A percentile compares a stretch with the other conserved stretches of the same genome.
Conservation (phyloP, 37 sponge, comb jelly and placozoan genomes). For the Mnemiopsis leidyi region DNA sequence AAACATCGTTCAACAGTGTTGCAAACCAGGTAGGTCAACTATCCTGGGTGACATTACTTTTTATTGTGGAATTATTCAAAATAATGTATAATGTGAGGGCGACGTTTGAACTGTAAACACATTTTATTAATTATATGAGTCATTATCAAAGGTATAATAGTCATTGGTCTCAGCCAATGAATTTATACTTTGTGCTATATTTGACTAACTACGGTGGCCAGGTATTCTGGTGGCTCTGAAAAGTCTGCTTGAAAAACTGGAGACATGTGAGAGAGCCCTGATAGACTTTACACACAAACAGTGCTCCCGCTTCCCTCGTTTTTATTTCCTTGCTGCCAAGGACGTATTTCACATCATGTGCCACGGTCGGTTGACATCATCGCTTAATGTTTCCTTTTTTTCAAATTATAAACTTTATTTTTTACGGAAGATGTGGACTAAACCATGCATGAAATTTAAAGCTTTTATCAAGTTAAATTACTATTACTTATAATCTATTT, state of each 20-base stretch:
- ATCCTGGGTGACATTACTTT: no score
- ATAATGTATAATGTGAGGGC: no score
- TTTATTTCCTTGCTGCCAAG: conserved; percentile 38
- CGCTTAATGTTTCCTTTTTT: not conserved
- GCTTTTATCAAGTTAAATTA: no score
- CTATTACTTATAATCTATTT: not conserved
- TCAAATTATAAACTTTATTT: not conserved
- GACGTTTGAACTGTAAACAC: no score
- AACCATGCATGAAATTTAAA: no score
- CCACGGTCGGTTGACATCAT: conserved; percentile 4
- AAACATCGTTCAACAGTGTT: conserved; percentile 64
- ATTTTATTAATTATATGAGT: no score
- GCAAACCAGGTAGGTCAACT: conserved; percentile 26
- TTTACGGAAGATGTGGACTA: not conserved
- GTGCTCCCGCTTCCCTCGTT: conserved; percentile 29
- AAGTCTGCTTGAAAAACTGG: conserved; percentile 18
- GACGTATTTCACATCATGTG: conserved; percentile 52
- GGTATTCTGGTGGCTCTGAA: conserved; percentile 30
- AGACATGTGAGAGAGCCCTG: conserved; percentile 53
- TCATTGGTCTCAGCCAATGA: no score
- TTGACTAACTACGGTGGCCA: no score
- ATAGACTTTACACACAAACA: conserved; percentile 53
- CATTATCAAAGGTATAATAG: no score
- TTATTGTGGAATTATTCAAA: no score
- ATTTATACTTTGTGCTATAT: no score